A percentile compares a stretch with the other conserved stretches of the same genome.
Evolutionary conservation across 2,797 vertebrate genomes (phyloP).

Genomic region (Brotula barbata): DNA sequence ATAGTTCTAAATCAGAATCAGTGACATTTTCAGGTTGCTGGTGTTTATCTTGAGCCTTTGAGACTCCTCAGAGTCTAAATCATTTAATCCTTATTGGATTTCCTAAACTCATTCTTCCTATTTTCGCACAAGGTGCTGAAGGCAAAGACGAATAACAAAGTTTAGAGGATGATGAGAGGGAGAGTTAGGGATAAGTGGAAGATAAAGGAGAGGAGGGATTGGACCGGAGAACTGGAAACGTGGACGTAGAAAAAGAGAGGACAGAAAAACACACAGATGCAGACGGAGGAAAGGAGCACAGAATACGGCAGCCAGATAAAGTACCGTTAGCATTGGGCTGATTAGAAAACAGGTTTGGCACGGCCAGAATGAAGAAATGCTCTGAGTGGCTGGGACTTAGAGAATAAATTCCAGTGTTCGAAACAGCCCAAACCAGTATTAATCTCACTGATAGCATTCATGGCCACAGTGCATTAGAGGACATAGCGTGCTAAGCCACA

Average conservation of each 20-base stretch:
- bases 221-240: constrained; percentile 25
- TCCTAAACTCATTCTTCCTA: constrained; percentile 14
- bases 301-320: constrained; percentile 22
- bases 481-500: constrained; percentile 70
- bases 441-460: constrained; percentile 77
- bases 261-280: constrained; percentile 8
- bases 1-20: constrained; percentile 36
- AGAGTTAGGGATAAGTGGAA: constrained; percentile 4
- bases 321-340: constrained; percentile 39
- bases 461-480: constrained; percentile 71
- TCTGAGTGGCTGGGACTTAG: constrained; percentile 62
- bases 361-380: constrained; percentile 61
- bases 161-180: constrained; percentile 11
- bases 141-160: constrained; percentile 24
- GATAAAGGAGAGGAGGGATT: constrained; percentile 23
- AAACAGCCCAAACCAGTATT: constrained; percentile 74
- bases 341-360: constrained; percentile 56
- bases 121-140: constrained; percentile 7
- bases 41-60: constrained; percentile 18
- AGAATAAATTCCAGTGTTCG: constrained; percentile 78
- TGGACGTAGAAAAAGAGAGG: constrained; percentile 11
- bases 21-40: constrained; percentile 13
- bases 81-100: constrained; percentile 46
- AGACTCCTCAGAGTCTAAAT: constrained; percentile 15
- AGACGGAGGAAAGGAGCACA: constrained; percentile 9